Evolutionary conservation across 2,113 vertebrate genomes (phyloP), one percentile per base, ranked within the genome.

Genomic region (Melozone crissalis): DNA sequence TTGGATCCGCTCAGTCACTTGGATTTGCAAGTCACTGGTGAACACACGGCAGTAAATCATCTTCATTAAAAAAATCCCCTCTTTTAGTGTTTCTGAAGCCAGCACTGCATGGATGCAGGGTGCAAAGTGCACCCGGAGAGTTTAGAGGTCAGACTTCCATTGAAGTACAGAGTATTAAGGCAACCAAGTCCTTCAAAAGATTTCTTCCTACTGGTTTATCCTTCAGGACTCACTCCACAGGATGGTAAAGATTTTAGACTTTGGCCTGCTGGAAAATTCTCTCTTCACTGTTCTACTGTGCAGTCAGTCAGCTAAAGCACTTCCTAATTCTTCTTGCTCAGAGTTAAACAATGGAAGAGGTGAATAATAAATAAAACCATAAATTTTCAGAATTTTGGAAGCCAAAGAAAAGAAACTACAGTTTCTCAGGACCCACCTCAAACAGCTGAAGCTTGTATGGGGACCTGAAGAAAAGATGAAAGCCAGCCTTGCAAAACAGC

Each of bases 161-260:
- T 93, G 76, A 90, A 91, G 67, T 66, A 37, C 71, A 58, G 13
- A 61, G 37, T 27, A 62, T 71, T 66, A 85, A 86, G 58, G 19
- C 33, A 88, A 63, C 27, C 35, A 85, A 63, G 17, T n/a, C 41
- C 51, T 88, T 91, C 65, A 52, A 75, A 93, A 78, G 30, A 67
- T 80, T 90, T 86, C 51, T 92, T 91, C 63, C 75, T 74, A 93
- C 72, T 63, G 65, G 43, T 82, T 93, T 84, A 67, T 93, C 62
- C 85, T 89, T 96, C 67, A 87, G 87, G 78, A 80, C 74, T 91
- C 39, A 61, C 63, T 86, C 78, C 68, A 67, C 63, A 35, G 72
- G 51, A 77, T 28, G 68, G 46, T 72, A 67, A 93, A 84, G 59
- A 84, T 47, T 95, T 94, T 79, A 87, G 78, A 62, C 28, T 95